Conservation (phyloP, 2,797 vertebrate genomes). For the Aeoliscus strigatus region DNA sequence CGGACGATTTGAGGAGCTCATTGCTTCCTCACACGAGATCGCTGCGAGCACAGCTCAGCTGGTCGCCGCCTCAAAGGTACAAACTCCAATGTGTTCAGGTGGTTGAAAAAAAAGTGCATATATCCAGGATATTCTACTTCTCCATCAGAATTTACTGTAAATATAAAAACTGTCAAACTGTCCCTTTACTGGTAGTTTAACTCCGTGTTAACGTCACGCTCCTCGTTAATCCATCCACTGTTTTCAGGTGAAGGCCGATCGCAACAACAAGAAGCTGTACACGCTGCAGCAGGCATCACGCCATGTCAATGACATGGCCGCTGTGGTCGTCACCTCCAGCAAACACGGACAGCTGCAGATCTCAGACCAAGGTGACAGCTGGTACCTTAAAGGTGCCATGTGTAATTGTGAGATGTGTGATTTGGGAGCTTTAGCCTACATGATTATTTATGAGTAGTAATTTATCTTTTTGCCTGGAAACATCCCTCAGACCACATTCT, state of each 20-base stretch:
- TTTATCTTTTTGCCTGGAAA: too few relatives aligned
- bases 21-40: slow-evolving; percentile 93
- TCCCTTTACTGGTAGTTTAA: too few relatives aligned
- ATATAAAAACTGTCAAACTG: too few relatives aligned
- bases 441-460: too few relatives aligned
- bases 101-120: too few relatives aligned
- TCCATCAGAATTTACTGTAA: too few relatives aligned
- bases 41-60: slow-evolving; percentile 94
- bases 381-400: not conserved
- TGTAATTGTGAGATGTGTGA: too few relatives aligned
- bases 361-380: slow-evolving; percentile 79
- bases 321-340: slow-evolving; percentile 87
- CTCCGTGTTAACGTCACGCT: too few relatives aligned
- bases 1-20: slow-evolving; percentile 93
- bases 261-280: slow-evolving; percentile 82
- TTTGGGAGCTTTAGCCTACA: too few relatives aligned
- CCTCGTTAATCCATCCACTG: too few relatives aligned
- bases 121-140: too few relatives aligned
- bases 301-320: slow-evolving; percentile 88
- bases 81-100: not conserved
- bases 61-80: slow-evolving; percentile 95
- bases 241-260: slow-evolving; percentile 90
- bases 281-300: slow-evolving; percentile 87
- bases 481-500: too few relatives aligned
- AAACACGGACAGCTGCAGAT: slow-evolving; percentile 86